Percentiles rank a stretch among this genome's conserved stretches.
Conservation (phyloP, 2,113 vertebrate genomes). For the Ascaphus truei region DNA sequence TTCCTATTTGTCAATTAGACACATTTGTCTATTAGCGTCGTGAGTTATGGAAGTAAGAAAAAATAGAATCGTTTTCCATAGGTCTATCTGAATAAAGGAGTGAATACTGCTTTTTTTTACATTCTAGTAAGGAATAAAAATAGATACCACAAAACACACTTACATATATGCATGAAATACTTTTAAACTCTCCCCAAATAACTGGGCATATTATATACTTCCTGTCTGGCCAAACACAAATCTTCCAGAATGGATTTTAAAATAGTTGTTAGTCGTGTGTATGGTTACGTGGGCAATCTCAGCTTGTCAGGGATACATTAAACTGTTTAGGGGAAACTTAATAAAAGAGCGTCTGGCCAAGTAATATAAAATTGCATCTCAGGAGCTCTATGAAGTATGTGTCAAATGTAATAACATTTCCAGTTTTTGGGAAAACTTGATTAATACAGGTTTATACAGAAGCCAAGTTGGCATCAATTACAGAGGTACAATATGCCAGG, state of each 20-base stretch:
- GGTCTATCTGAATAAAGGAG: no score
- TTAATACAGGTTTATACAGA: conserved; percentile 4
- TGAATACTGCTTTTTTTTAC: no score
- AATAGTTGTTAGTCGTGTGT: not conserved
- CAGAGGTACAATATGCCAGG: not conserved
- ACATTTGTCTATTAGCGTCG: no score
- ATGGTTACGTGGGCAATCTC: not conserved
- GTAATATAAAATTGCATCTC: conserved; percentile 20
- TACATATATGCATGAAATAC: no score
- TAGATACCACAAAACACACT: no score
- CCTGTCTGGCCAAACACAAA: not conserved
- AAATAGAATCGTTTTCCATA: no score
- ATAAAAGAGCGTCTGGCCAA: conserved; percentile 3
- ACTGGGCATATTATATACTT: no score
- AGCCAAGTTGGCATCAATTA: conserved; percentile 13
- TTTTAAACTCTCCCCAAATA: no score
- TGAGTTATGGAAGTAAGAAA: no score
- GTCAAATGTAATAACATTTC: conserved; percentile 31
- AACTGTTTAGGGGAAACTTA: conserved; percentile 19
- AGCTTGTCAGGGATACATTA: conserved; percentile 15
- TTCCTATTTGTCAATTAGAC: no score
- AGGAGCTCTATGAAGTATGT: conserved; percentile 27
- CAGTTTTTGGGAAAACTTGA: conserved; percentile 24
- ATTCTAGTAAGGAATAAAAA: no score
- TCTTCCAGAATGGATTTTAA: not conserved